A percentile compares a stretch with the other conserved stretches of the same genome.
These are phyloP conservation scores for Gonioctena quinquepunctata DNA, from an alignment of 1,140 invertebrate species.

Conservation along the genomic window DNA sequence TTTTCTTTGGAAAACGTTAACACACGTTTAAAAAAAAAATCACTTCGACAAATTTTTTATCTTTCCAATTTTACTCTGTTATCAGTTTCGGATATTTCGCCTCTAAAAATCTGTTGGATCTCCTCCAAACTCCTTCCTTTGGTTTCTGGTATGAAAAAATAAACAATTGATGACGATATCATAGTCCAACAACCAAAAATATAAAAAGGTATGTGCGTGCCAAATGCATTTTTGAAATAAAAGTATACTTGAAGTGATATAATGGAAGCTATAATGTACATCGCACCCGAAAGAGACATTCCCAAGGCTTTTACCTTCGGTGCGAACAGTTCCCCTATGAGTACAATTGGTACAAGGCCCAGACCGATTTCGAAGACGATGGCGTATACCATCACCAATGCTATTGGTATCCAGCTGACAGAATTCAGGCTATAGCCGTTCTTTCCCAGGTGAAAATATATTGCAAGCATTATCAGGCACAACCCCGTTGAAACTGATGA, in stretches of 20 bases:
- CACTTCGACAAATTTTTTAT: too few species aligned
- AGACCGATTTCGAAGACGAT: slow-evolving; percentile 29
- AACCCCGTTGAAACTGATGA: slow-evolving; percentile 32
- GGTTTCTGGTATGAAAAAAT: not conserved
- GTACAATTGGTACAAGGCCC: slow-evolving; percentile 68
- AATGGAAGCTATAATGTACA: slow-evolving; percentile 57
- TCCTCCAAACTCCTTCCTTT: slow-evolving; percentile 64
- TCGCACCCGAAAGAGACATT: slow-evolving; percentile 37
- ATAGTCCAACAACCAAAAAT: not conserved
- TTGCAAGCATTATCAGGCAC: slow-evolving; percentile 26
- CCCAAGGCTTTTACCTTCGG: slow-evolving; percentile 59
- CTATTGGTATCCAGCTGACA: slow-evolving; percentile 31
- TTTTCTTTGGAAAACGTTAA: too few species aligned
- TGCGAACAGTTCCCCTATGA: slow-evolving; percentile 70
- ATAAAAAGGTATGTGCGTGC: not conserved
- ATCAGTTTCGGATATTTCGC: too few species aligned
- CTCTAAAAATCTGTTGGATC: slow-evolving; percentile 42
- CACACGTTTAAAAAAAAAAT: too few species aligned
- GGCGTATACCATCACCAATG: slow-evolving; percentile 27
- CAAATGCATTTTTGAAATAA: not conserved
- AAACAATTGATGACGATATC: not conserved
- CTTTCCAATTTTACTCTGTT: too few species aligned
- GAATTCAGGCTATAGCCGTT: slow-evolving; percentile 49
- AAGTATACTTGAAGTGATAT: slow-evolving; percentile 53
- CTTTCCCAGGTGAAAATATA: slow-evolving; percentile 38